Conservation (phyloP, 2,797 vertebrate genomes). For the Takifugu rubripes region DNA sequence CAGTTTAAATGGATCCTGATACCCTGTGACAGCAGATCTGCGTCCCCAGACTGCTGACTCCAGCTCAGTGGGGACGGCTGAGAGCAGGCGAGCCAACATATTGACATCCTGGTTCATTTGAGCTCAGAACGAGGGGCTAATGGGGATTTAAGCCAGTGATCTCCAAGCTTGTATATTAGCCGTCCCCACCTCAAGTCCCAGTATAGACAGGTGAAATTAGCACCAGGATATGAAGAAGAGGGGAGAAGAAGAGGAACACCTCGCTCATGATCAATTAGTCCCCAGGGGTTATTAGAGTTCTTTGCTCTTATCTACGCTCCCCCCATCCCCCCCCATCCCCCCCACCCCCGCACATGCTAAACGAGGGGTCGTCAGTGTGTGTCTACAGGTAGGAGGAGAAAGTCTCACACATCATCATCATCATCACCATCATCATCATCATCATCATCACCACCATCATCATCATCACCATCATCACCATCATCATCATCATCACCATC, state of each 20-base stretch:
- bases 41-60: constrained; percentile 12
- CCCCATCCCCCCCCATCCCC: too few relatives aligned
- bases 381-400: too few relatives aligned
- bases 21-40: constrained; percentile 10
- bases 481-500: too few relatives aligned
- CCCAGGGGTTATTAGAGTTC: too few relatives aligned
- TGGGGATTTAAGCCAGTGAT: constrained; percentile 32
- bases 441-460: too few relatives aligned
- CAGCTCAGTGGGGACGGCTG: constrained; percentile 31
- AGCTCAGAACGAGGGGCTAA: constrained; percentile 33
- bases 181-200: constrained; percentile 19
- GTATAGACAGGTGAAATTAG: constrained; percentile 34
- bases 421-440: too few relatives aligned
- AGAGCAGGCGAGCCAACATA: constrained; percentile 27
- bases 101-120: constrained; percentile 43
- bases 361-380: too few relatives aligned
- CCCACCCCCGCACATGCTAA: too few relatives aligned
- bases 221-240: constrained; percentile 20
- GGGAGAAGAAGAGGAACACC: background rate
- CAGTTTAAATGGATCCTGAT: constrained; percentile 19
- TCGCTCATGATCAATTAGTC: too few relatives aligned
- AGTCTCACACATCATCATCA: constrained; percentile 17
- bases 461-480: too few relatives aligned
- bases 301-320: too few relatives aligned
- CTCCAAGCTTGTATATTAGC: constrained; percentile 37